Evolutionary conservation across 1,140 invertebrate species (phyloP).

Genomic region (Sycobia sp.): DNA sequence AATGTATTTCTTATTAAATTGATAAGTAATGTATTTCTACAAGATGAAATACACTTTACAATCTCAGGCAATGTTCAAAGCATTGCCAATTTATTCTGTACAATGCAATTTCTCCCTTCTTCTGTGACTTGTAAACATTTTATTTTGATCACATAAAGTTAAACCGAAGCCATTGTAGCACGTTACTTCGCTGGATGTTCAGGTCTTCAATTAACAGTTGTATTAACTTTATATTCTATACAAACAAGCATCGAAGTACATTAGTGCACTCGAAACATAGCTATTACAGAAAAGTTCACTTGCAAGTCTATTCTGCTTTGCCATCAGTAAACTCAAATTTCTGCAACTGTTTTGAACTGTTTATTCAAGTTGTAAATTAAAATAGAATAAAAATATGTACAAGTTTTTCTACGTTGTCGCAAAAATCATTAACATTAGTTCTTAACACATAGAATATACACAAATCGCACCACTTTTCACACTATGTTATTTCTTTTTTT

Average conservation of each 20-base stretch:
- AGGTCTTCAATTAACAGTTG: constrained; percentile 17
- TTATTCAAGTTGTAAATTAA: constrained; percentile 35
- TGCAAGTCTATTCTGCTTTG: constrained; percentile 34
- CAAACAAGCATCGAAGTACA: constrained; percentile 31
- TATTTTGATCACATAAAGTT: constrained; percentile 23
- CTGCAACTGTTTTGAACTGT: constrained; percentile 21
- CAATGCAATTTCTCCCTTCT: constrained; percentile 16
- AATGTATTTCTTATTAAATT: constrained; percentile 19
- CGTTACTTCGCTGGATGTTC: constrained; percentile 17
- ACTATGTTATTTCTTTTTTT: constrained; percentile 15
- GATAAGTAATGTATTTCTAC: constrained; percentile 23
- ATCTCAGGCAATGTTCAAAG: constrained; percentile 21
- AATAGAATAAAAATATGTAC: constrained; percentile 36
- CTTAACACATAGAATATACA: constrained; percentile 34
- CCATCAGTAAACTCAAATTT: constrained; percentile 31
- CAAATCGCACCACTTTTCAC: constrained; percentile 29
- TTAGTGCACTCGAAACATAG: constrained; percentile 23
- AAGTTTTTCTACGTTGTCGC: constrained; percentile 29
- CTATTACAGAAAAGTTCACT: constrained; percentile 33
- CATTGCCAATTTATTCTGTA: constrained; percentile 25
- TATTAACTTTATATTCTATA: constrained; percentile 35
- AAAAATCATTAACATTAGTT: constrained; percentile 34
- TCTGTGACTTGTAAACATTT: constrained; percentile 23
- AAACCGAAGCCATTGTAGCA: constrained; percentile 30
- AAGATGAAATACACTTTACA: constrained; percentile 24